Base-by-base conservation (phyloP, 2,888 invertebrate genomes). In the Neoascia interrupta region DNA sequence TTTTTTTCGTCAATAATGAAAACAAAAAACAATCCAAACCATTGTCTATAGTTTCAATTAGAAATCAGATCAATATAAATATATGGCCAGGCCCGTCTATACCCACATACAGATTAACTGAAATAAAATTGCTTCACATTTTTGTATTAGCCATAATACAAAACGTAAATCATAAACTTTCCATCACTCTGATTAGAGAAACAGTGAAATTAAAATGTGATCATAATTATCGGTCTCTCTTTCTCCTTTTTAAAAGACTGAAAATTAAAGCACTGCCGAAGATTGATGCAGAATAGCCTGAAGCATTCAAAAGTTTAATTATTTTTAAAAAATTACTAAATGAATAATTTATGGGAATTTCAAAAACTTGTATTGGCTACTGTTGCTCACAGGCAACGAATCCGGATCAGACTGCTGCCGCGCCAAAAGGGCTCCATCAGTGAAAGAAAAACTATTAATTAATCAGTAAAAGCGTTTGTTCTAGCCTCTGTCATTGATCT, bases 291-390 rank as follows among this genome's bases (percentile, higher is more conserved):
- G 47, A 37, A 49, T 39, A 8, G 10, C 28, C 51, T 19, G 3
- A n/a, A 18, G 63, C 11, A 10, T 21, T 37, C 5, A 15, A 47
- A 21, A 45, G 11, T 28, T 51, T 51, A 49, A 49, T 51, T 39
- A 34, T 10, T 28, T 39, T 60, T 41, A 58, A 47, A 34, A 37
- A 31, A 58, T 16, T 51, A 41, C 49, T 66, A 58, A 68, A 58
- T 58, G 69, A 69, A 69, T 69, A 69, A 69, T 51, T 60, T 60
- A 69, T 69, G 68, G 56, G 68, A 68, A 56, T 43, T 39, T 47
- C 19, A 47, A 34, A 34, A 43, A 34, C 58, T 28, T 34, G 36
- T 43, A 51, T 11, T 31, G 11, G 49, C 69, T 69, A 69, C 69
- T 51, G 58, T 49, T 58, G 60, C 69, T 41, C 41, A 41, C 13